Conservation (phyloP, 2,113 vertebrate species). For the Nesoenas mayeri region DNA sequence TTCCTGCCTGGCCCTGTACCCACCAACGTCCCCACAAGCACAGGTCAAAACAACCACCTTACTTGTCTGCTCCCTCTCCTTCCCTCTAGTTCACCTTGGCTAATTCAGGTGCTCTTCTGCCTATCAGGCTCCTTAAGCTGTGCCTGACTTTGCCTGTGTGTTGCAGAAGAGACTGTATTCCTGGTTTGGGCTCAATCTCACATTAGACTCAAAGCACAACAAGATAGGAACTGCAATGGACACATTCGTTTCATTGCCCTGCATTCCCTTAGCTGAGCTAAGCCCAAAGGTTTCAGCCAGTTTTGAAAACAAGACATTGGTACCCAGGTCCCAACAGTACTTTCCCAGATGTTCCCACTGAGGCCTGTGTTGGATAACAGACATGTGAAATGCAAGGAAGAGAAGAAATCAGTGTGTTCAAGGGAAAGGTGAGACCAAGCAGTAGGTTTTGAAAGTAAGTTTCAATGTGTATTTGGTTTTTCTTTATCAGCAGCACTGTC, state of each 20-base stretch:
- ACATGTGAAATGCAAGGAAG: not conserved
- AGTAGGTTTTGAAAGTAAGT: not conserved
- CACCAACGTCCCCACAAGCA: accelerated
- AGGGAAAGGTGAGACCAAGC: not conserved
- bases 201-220: not conserved
- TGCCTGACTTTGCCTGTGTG: not conserved
- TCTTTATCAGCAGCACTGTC: not conserved
- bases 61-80: not conserved
- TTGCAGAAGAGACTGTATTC: not conserved
- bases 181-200: not conserved
- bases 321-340: not conserved
- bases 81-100: not conserved
- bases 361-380: not conserved
- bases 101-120: not conserved
- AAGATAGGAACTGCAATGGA: not conserved
- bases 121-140: not conserved
- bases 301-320: not conserved
- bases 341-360: not conserved
- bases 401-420: not conserved
- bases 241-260: accelerated
- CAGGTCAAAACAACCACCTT: not conserved
- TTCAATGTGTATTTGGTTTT: not conserved
- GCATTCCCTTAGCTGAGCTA: not conserved
- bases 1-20: not conserved
- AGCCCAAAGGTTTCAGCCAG: not conserved